Evolutionary conservation across 2,113 vertebrate species (phyloP).

Genomic region (Tylochromis polylepis): DNA sequence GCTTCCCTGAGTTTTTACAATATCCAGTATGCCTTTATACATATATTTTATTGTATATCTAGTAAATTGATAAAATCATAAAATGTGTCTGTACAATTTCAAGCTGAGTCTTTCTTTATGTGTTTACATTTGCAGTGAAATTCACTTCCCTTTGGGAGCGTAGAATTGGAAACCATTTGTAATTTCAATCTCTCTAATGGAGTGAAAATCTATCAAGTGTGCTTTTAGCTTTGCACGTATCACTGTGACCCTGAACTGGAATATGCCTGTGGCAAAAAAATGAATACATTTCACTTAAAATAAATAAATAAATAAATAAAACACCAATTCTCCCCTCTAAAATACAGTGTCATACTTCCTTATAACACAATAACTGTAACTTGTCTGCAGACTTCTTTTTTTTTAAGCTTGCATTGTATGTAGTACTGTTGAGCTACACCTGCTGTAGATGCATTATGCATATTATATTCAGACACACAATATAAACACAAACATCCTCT

Average conservation of each 20-base stretch:
- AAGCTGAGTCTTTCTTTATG: not conserved
- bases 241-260: not conserved
- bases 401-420: not conserved
- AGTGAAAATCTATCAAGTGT: not conserved
- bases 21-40: not conserved
- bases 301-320: not conserved
- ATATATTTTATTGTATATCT: not conserved
- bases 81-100: not conserved
- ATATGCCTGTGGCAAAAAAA: not conserved
- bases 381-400: slow-evolving; percentile 6
- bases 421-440: slow-evolving; percentile 1
- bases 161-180: not conserved
- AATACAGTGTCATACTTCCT: not conserved
- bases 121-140: not conserved
- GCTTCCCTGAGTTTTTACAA: not conserved
- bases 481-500: slow-evolving; percentile 20
- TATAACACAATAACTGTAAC: not conserved
- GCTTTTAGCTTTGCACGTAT: not conserved
- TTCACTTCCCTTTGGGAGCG: not conserved
- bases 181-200: not conserved
- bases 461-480: slow-evolving; percentile 4
- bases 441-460: slow-evolving; percentile 12
- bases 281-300: not conserved
- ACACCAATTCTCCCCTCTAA: not conserved
- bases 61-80: not conserved